These are phyloP conservation scores for Patiria pectinifera DNA, from an alignment of 53 echinoderm and acorn worm species.

Conservation along the genomic window DNA sequence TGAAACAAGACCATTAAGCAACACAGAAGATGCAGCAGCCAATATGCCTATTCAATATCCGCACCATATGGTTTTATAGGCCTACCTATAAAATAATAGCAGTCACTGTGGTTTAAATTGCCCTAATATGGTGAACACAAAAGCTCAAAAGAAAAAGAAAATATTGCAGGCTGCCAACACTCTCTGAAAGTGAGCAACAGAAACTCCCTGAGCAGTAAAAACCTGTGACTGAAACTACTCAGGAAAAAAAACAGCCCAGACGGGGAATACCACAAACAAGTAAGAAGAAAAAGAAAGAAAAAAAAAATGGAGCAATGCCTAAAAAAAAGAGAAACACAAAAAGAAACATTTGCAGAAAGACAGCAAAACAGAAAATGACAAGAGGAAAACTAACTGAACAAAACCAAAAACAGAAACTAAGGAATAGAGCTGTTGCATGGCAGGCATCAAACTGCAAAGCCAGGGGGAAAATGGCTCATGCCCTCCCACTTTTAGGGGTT, in stretches of 20 bases:
- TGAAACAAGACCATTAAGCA: no score
- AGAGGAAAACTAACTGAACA: not conserved
- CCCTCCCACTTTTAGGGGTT: no score
- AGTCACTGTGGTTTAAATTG: not conserved
- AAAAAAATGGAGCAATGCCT: not conserved
- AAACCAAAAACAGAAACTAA: not conserved
- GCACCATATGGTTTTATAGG: no score
- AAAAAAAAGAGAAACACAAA: not conserved
- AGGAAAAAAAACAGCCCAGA: not conserved
- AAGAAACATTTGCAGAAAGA: not conserved
- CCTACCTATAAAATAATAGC: not conserved
- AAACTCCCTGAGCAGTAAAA: not conserved
- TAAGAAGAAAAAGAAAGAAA: not conserved
- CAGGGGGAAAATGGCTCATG: no score
- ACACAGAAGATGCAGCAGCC: no score
- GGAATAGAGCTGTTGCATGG: not conserved
- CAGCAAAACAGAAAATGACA: conserved; percentile 9
- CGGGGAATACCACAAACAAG: not conserved
- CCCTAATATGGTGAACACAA: not conserved
- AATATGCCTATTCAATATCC: no score
- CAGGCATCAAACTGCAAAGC: not conserved
- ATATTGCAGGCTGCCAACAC: not conserved
- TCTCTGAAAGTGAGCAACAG: not conserved
- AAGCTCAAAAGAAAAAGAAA: not conserved
- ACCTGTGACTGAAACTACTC: not conserved